phyloP scores from a whole-genome alignment of 2,888 invertebrate species.

The Troilus luridus region DNA sequence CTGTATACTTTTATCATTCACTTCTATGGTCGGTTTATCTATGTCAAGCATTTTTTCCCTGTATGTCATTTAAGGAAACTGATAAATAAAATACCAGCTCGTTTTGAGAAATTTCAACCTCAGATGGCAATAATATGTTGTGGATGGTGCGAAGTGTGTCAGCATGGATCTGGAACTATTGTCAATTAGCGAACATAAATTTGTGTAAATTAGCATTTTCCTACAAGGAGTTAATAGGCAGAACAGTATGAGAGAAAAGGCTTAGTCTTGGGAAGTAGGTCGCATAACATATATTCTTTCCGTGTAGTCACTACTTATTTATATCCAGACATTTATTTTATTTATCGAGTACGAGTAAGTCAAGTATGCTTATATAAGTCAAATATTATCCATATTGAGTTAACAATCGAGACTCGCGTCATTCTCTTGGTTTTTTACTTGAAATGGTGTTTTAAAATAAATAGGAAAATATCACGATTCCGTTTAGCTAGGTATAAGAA shows the following conservation, averaged over 20 bases:
- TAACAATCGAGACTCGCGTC: too few species aligned
- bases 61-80: neutral
- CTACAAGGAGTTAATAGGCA: slow-evolving; percentile 27
- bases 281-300: slow-evolving; percentile 1
- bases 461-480: too few species aligned
- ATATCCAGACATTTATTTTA: neutral
- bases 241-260: slow-evolving; percentile 28
- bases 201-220: slow-evolving; percentile 25
- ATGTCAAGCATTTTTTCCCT: neutral
- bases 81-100: neutral
- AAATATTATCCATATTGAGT: too few species aligned
- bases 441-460: too few species aligned
- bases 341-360: too few species aligned
- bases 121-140: neutral
- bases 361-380: too few species aligned
- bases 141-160: neutral
- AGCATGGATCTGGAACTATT: neutral
- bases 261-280: slow-evolving; percentile 33
- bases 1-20: neutral
- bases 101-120: neutral
- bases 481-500: too few species aligned
- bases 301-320: neutral
- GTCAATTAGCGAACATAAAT: slow-evolving; percentile 41
- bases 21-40: neutral
- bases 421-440: too few species aligned